A percentile compares a stretch with the other conserved stretches of the same genome.
Conservation (phyloP, 2,797 vertebrate species). For the Chelon labrosus region DNA sequence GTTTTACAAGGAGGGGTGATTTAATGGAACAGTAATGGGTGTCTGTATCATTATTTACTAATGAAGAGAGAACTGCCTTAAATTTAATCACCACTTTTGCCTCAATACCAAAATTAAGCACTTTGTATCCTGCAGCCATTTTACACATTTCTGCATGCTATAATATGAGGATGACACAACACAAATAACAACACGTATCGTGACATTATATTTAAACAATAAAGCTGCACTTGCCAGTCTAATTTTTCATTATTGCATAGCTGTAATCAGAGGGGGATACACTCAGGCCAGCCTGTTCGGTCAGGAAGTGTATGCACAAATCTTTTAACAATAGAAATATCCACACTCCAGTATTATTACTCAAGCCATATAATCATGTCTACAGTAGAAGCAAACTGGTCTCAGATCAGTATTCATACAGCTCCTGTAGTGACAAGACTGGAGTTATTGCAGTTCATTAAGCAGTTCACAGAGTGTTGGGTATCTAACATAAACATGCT, state of each 20-base stretch:
- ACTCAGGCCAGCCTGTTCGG: conserved; percentile 48
- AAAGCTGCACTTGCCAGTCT: conserved; percentile 78
- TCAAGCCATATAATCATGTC: conserved; percentile 12
- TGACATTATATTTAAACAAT: conserved; percentile 52
- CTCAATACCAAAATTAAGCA: background rate
- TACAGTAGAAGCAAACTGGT: conserved; percentile 37
- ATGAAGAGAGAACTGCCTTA: background rate
- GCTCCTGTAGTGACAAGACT: conserved; percentile 33
- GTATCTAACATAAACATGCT: conserved; percentile 22
- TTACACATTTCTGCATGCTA: conserved; percentile 66
- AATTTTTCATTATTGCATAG: conserved; percentile 80
- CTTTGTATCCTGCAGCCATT: conserved; percentile 21
- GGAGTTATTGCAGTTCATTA: conserved; percentile 61
- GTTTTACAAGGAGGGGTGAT: background rate
- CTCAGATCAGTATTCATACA: conserved; percentile 40
- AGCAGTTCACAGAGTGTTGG: conserved; percentile 35
- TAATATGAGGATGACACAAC: conserved; percentile 47
- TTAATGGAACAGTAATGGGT: background rate
- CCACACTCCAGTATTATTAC: conserved; percentile 19
- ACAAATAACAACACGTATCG: conserved; percentile 48
- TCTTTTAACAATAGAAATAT: conserved; percentile 19
- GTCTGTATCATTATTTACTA: conserved; percentile 1
- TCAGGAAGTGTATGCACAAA: conserved; percentile 34
- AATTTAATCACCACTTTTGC: conserved; percentile 7
- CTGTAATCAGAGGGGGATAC: conserved; percentile 65